Conservation (phyloP, 2,113 vertebrate species). For the Progne subis region DNA sequence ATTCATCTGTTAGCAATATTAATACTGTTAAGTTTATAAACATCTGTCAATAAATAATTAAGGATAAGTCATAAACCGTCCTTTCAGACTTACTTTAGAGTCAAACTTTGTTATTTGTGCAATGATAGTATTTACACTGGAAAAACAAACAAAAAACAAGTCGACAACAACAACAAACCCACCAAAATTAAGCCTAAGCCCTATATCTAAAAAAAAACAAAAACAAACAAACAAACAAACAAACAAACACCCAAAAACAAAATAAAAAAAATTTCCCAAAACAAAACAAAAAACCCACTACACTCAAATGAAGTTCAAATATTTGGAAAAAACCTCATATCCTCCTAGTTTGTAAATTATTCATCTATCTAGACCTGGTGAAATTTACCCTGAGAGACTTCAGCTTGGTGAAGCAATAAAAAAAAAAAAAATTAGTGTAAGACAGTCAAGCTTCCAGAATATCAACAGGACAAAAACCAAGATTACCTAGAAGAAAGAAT, state of each 20-base stretch:
- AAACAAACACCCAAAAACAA: background rate
- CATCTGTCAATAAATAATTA: background rate
- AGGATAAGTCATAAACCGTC: background rate
- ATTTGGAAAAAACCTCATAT: background rate
- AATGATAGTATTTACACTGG: background rate
- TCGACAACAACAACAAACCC: too few species aligned
- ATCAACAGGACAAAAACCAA: background rate
- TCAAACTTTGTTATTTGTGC: background rate
- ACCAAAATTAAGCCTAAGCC: background rate
- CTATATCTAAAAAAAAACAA: background rate
- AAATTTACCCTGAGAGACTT: background rate
- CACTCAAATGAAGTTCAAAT: background rate
- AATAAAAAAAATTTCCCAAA: background rate
- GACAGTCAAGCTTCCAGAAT: background rate
- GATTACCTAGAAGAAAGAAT: background rate
- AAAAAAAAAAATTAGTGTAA: background rate
- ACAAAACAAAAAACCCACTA: background rate
- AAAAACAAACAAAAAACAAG: background rate
- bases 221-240: too few species aligned
- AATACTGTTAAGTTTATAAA: background rate
- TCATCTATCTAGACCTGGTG: background rate
- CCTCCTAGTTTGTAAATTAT: background rate
- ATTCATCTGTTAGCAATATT: background rate
- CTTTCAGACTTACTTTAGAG: background rate
- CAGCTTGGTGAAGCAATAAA: background rate